A percentile compares a stretch with the other conserved stretches of the same genome.
These are phyloP conservation scores for Neolamprologus fasciatus DNA, from an alignment of 2,113 vertebrate species.

Conservation along the genomic window DNA sequence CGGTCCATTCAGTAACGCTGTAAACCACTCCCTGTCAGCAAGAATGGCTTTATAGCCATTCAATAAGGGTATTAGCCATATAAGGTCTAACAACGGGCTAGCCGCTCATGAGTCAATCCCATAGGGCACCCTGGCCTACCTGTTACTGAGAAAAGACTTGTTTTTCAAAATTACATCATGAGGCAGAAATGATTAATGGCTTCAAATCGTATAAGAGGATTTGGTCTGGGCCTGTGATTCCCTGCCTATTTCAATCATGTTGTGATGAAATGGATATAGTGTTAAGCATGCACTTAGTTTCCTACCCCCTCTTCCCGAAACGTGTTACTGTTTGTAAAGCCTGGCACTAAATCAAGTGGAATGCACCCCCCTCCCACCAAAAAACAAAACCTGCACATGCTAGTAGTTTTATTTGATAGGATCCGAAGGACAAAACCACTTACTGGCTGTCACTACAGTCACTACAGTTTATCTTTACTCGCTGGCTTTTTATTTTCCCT, in stretches of 20 bases:
- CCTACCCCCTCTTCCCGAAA: not conserved
- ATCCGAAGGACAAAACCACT: conserved; percentile 30
- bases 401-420: conserved; percentile 26
- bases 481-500: not conserved
- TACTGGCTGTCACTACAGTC: conserved; percentile 35
- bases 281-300: conserved; percentile 41
- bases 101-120: not conserved
- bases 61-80: conserved; percentile 9
- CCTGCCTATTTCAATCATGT: conserved; percentile 52
- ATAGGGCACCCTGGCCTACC: conserved; percentile 20
- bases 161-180: conserved; percentile 54
- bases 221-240: conserved; percentile 24
- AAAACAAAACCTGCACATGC: not conserved
- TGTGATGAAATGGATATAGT: conserved; percentile 59
- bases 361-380: not conserved
- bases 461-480: conserved; percentile 14
- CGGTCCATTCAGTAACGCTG: not conserved
- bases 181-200: conserved; percentile 62
- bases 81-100: conserved; percentile 26
- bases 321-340: not conserved
- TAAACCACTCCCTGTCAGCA: not conserved
- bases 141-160: conserved; percentile 47
- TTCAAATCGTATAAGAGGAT: conserved; percentile 62
- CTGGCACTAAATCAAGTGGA: not conserved
- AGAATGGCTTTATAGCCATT: conserved; percentile 45